Conservation (phyloP, 2,888 invertebrate species). For the Tenthredo amoena region DNA sequence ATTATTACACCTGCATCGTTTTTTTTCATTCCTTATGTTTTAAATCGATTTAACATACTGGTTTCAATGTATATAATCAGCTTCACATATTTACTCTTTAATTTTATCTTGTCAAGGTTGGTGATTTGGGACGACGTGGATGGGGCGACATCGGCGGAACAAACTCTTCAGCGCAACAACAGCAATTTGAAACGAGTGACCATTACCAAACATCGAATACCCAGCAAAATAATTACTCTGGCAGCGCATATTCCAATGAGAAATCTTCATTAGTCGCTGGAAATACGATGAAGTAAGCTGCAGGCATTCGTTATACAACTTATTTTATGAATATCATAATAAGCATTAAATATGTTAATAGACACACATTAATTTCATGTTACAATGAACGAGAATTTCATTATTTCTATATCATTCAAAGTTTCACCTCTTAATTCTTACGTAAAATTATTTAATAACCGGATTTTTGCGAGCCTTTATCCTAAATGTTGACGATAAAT, state of each 20-base stretch:
- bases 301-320: not conserved
- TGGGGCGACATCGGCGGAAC: slow-evolving; percentile 83
- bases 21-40: slow-evolving; percentile 54
- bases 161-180: slow-evolving; percentile 78
- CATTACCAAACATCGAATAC: slow-evolving; percentile 72
- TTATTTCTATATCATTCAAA: slow-evolving; percentile 55
- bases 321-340: not conserved
- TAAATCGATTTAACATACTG: not conserved
- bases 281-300: slow-evolving; percentile 12
- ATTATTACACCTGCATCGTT: slow-evolving; percentile 32
- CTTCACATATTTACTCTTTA: slow-evolving; percentile 22
- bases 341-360: slow-evolving; percentile 20
- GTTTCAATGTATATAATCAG: slow-evolving; percentile 7
- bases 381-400: slow-evolving; percentile 6
- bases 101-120: slow-evolving; percentile 78
- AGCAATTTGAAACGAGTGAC: slow-evolving; percentile 68
- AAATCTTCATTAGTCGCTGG: slow-evolving; percentile 72
- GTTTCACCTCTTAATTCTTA: not conserved
- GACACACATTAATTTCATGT: not conserved
- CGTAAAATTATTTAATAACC: not conserved
- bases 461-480: slow-evolving; percentile 29
- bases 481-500: slow-evolving; percentile 50
- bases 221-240: slow-evolving; percentile 68
- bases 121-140: slow-evolving; percentile 84
- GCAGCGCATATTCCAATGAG: slow-evolving; percentile 69